Evolutionary conservation across 2,113 vertebrate species (phyloP), one percentile per base, ranked within the genome.

Genomic region (Aleadryas rufinucha): DNA sequence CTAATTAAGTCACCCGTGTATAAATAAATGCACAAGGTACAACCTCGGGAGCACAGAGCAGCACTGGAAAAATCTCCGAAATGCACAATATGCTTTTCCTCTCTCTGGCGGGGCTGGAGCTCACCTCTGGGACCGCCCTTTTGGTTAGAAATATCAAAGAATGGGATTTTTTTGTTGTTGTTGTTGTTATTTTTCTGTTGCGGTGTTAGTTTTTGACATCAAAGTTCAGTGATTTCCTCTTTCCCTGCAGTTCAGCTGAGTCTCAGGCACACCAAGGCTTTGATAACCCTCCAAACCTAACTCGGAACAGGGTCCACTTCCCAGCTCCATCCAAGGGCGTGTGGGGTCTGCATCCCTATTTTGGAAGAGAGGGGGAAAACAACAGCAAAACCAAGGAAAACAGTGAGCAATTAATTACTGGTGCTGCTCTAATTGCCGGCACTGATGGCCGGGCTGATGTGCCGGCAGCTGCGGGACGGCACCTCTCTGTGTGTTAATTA

Each of bases 1-100:
- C 97, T 97, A 75, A 97, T 97, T 95, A 96, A 97, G 94, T 92
- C 81, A 66, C 85, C 18, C 13, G 83, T 37, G 66, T 50, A 78
- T 86, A 94, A 96, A 95, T 81, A 94, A 95, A 95, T 2, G 37
- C 30, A 64, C 68, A 16, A 88, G 68, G 68, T 39, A 26, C 53
- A 93, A 93, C 71, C 95, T 95, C 75, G 4, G 87, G 53, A 93
- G 95, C 68, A 14, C 23, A 19, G 42, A 91, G 9, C 63, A 44
- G 56, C 12, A 0, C 83, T 81, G 72, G 85, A 84, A 94, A 94
- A 78, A 63, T 2, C 95, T 93, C 90, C 33, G 56, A 61, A 42
- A 47, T 60, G 87, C 85, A 66, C 79, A 69, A 33, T 14, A 2
- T 37, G 93, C 64, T 92, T 90, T 93, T 66, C 52, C 22, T 41